Conservation (phyloP, 37 sponge, comb jelly and placozoan genomes). For the Tethya wilhelma region DNA sequence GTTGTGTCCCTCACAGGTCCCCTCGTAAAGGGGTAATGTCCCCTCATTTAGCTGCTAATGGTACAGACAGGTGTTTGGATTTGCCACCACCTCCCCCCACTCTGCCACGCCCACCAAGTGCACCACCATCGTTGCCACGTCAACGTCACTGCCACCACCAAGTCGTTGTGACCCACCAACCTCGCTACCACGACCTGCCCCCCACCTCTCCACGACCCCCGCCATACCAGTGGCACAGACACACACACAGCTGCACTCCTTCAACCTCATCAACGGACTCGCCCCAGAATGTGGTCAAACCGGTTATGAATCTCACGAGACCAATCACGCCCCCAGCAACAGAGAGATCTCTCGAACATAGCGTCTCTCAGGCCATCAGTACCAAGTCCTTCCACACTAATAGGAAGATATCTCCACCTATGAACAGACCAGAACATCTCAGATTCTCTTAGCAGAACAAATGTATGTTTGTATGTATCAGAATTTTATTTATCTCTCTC, state of each 20-base stretch:
- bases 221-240: no score
- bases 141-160: no score
- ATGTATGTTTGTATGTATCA: not conserved
- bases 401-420: conserved; percentile 39
- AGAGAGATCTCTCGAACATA: not conserved
- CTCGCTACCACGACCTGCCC: no score
- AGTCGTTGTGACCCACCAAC: no score
- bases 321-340: not conserved
- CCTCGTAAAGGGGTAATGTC: conserved; percentile 58
- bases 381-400: conserved; percentile 32
- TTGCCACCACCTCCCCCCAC: conserved; percentile 27
- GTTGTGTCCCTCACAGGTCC: conserved; percentile 26
- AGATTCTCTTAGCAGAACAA: conserved; percentile 30
- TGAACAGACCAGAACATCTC: conserved; percentile 46
- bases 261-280: no score
- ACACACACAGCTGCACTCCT: no score
- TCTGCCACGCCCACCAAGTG: not conserved
- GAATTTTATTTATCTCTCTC: not conserved
- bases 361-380: conserved; percentile 21
- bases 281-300: not conserved
- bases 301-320: not conserved
- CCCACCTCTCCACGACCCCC: no score
- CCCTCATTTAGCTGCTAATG: conserved; percentile 21
- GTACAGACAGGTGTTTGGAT: conserved; percentile 55
- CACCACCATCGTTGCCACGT: no score